Base-by-base conservation (phyloP, 2,113 vertebrate genomes). In the Microcebus jonahi region DNA sequence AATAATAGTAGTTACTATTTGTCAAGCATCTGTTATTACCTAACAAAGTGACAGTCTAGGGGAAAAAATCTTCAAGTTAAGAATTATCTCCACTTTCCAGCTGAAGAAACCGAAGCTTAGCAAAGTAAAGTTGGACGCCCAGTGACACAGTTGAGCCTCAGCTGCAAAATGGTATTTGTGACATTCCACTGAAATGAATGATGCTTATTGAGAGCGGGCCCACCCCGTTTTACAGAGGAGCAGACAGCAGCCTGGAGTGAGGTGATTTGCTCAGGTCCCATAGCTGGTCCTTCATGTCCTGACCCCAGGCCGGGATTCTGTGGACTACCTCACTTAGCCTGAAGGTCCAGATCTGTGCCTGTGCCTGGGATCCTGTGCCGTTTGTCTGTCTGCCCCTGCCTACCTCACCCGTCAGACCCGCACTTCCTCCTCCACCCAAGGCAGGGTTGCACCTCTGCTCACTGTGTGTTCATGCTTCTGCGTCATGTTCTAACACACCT, bases 391-490 rank as follows among this genome's bases (percentile, higher is more conserved):
- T n/a, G 8, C n/a, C 18, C 10, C 1, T 50, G 45, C 45, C 34
- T n/a, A 4, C 34, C 20, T 73, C 57, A 48, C 29, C 53, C 2
- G 3, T 71, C n/a, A 77, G 57, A 45, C 57, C 27, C 81, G 61
- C 36, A 36, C 42, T 13, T 57, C 36, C 87, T 93, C 36, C 25
- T 65, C 86, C 29, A n/a, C 8, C 2, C 14, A 18, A 11, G 65
- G 50, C 0, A 0, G 63, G 10, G 27, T 21, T 2, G 11, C 0
- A 4, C 20, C 42, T 42, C 73, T 75, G 21, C 18, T 14, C 45
- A 8, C 12, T 31, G 1, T 39, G n/a, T 29, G 18, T 2, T 4
- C 17, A 1, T 1, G 5, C 36, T 27, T 65, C 84, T 50, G 27
- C 8, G 8, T 17, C 68, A 15, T 12, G 4, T 45, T 11, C 48